Evolutionary conservation across 2,113 vertebrate genomes (phyloP).

Genomic region (Dissostichus mawsoni): DNA sequence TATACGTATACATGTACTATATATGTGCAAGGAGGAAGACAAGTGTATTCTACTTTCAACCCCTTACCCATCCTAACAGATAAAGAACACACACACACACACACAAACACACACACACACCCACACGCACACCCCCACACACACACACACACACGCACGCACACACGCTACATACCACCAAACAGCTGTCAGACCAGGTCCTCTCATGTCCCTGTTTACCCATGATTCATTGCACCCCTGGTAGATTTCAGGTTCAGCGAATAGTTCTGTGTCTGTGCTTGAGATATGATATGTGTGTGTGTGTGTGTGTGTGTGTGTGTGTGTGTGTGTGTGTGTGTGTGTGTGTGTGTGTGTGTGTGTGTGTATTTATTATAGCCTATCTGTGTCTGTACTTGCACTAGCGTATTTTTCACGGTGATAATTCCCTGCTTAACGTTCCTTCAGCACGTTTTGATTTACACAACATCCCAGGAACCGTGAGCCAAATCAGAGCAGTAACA

Average conservation of each 20-base stretch:
- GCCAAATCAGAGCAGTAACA: not conserved
- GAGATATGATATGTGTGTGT: slow-evolving; percentile 22
- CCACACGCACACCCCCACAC: not conserved
- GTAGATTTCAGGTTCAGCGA: slow-evolving; percentile 34
- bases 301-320: not conserved
- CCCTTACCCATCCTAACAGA: not conserved
- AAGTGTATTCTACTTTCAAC: no score
- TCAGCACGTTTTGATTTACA: not conserved
- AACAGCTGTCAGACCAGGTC: slow-evolving; percentile 34
- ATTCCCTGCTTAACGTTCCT: not conserved
- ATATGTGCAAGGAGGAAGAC: no score
- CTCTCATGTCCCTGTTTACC: slow-evolving; percentile 28
- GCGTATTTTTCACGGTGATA: not conserved
- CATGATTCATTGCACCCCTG: slow-evolving; percentile 45
- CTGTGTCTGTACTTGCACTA: not conserved
- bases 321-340: not conserved
- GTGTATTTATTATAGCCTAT: no score
- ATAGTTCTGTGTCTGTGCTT: slow-evolving; percentile 29
- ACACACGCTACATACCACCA: not conserved
- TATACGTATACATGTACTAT: no score
- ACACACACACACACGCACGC: not conserved
- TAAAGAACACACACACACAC: no score
- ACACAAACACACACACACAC: slow-evolving; percentile 10
- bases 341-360: not conserved
- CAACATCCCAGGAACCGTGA: not conserved